A percentile compares a stretch with the other conserved stretches of the same genome.
Conservation (phyloP, 1,140 invertebrate genomes). For the Berghia stephanieae region DNA sequence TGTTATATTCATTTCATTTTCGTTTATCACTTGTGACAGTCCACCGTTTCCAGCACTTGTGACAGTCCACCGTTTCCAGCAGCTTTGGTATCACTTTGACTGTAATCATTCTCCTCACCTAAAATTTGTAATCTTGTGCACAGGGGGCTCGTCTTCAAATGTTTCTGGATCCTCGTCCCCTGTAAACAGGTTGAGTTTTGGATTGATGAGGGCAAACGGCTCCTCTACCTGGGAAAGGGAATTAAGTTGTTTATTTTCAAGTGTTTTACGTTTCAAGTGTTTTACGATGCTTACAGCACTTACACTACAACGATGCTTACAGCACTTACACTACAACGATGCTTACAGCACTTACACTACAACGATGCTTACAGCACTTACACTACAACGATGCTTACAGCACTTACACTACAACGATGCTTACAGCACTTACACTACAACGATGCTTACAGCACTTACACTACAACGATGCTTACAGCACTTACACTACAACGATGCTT, state of each 20-base stretch:
- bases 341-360: not conserved
- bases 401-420: no score
- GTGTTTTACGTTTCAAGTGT: not conserved
- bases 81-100: no score
- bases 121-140: conserved; percentile 75
- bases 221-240: conserved; percentile 68
- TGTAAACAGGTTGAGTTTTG: conserved; percentile 77
- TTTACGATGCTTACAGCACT: no score
- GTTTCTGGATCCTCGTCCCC: conserved; percentile 70
- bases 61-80: no score
- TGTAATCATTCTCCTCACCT: conserved; percentile 49
- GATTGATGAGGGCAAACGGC: conserved; percentile 80
- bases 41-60: no score
- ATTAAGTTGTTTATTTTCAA: not conserved
- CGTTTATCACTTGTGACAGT: no score
- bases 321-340: not conserved
- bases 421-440: no score
- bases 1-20: no score
- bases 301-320: no score
- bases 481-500: no score
- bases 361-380: not conserved
- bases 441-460: no score
- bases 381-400: not conserved
- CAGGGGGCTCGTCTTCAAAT: conserved; percentile 73
- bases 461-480: no score